A percentile compares a stretch with the other conserved stretches of the same genome.
Conservation (phyloP, 2,888 invertebrate genomes). For the Tipula confusa region DNA sequence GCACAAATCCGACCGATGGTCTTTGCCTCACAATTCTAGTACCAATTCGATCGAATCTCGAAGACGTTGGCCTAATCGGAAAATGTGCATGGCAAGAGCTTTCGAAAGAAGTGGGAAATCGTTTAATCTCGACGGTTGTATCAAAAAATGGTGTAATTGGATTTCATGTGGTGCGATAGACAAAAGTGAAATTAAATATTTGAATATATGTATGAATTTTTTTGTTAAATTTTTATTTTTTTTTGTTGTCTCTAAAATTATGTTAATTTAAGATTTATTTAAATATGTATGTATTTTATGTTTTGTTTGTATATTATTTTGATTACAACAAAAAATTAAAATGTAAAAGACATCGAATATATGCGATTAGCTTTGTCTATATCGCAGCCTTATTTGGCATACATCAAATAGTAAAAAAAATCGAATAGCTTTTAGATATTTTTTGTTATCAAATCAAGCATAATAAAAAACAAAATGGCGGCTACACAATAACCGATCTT, state of each 20-base stretch:
- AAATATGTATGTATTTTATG: no score
- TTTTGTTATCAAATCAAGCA: neutral
- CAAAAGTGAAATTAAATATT: neutral
- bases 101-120: conserved; percentile 61
- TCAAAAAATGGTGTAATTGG: conserved; percentile 27
- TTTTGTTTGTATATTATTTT: neutral
- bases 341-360: conserved; percentile 7
- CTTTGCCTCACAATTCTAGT: conserved; percentile 77
- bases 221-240: neutral
- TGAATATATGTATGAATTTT: neutral
- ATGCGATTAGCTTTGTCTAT: neutral
- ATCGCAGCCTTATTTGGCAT: neutral
- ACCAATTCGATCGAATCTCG: conserved; percentile 76
- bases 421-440: neutral
- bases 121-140: conserved; percentile 20
- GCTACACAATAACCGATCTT: neutral
- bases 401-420: neutral
- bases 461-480: neutral
- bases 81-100: conserved; percentile 89
- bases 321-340: neutral
- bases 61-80: conserved; percentile 80
- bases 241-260: conserved; percentile 13
- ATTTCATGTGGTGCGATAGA: conserved; percentile 30
- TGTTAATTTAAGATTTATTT: neutral
- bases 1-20: conserved; percentile 61